Evolutionary conservation across 2,888 invertebrate species (phyloP), one percentile per base, ranked within the genome.

Genomic region (Watsonalla cultraria): DNA sequence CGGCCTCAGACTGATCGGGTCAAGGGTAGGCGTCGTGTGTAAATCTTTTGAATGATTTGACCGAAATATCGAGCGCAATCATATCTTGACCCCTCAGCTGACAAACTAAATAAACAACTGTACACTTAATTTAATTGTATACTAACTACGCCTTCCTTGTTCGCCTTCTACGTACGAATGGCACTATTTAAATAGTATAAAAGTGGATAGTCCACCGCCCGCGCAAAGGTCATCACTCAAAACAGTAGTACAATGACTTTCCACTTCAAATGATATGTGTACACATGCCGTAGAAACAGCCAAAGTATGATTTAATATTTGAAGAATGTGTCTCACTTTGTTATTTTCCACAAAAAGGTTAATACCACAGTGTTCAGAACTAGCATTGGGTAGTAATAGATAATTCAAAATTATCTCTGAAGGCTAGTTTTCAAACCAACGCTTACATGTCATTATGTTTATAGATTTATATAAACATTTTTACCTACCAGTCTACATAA

Each of bases 181-280:
- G 56, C 47, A 60, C 64, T 65, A 59, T 58, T 62, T 59, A 66
- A 65, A 63, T 59, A 50, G 51, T 37, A 5, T 7, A 37, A 37
- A 37, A 7, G 7, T 37, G 7, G 42, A 53, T 53, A 54, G 53
- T 56, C 62, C 59, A 65, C 56, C 51, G 53, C 51, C 24, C 51
- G 55, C 55, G 54, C 53, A 71, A 66, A 71, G 68, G 71, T 70
- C 67, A 68, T 42, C 54, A 56, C 51, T 59, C 55, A 66, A 69
- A 65, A 56, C 70, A 54, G 64, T 74, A 66, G 71, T 66, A 56
- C 70, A 54, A 65, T 74, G 66, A 71, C 70, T 70, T 65, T 61
- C 55, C 46, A 62, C 52, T 47, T 54, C 56, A 62, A 63, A 56
- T 54, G 52, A 55, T 51, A 55, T 55, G 57, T 56, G 57, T 63